A percentile compares a stretch with the other conserved stretches of the same genome.
Evolutionary conservation across 37 sponge, comb jelly and placozoan species (phyloP).

Genomic region (Amphimedon queenslandica): DNA sequence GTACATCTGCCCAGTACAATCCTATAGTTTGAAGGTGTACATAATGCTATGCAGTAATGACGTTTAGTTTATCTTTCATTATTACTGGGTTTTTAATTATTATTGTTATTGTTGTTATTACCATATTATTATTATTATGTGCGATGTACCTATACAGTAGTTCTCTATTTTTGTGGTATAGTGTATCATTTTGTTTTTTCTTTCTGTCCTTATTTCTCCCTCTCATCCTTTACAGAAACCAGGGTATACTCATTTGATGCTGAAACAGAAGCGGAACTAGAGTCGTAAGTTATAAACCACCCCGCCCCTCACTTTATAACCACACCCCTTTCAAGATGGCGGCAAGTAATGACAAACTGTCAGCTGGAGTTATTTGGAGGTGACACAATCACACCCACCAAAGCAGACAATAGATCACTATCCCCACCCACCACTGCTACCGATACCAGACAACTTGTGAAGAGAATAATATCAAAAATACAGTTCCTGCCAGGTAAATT

Average conservation of each 20-base stretch:
- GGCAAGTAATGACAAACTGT: slow-evolving; percentile 57
- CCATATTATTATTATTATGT: no score
- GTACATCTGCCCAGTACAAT: no score
- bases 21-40: no score
- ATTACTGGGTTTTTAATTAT: no score
- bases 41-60: no score
- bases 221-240: slow-evolving; percentile 43
- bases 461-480: slow-evolving; percentile 42
- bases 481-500: slow-evolving; percentile 30
- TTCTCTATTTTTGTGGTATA: no score
- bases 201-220: no score
- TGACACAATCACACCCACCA: not conserved
- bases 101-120: no score
- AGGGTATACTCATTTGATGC: slow-evolving; percentile 75
- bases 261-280: slow-evolving; percentile 60
- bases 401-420: not conserved
- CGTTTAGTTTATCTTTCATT: no score
- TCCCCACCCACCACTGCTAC: not conserved
- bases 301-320: no score
- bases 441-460: slow-evolving; percentile 15
- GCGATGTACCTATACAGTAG: no score
- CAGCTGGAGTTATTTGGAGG: slow-evolving; percentile 57
- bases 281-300: slow-evolving; percentile 56
- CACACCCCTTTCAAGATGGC: slow-evolving; percentile 25
- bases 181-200: no score